Base-by-base conservation (phyloP, 2,113 vertebrate genomes). In the Eulemur macaco region DNA sequence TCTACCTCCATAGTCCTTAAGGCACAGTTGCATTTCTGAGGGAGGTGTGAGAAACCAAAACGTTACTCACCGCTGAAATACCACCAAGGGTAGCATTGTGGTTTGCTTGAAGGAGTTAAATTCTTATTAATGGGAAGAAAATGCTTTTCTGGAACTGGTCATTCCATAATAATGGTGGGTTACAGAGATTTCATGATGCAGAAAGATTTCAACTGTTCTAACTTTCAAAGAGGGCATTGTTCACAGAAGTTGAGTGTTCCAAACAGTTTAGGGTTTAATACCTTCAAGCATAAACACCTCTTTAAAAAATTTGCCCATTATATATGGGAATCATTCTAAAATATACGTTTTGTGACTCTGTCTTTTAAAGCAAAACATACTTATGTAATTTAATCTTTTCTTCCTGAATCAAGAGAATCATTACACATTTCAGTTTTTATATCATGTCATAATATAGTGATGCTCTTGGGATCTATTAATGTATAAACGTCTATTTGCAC, bases 371-470 rank as follows among this genome's bases (percentile, higher is more conserved):
- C n/a, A 93, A 96, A 96, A 81, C 68, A 89, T 82, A 74, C 80
- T 95, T 87, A 81, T 58, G 56, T 91, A 95, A 93, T 93, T 95
- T 83, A 94, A 93, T 95, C 76, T 92, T 92, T 96, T 94, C 58
- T 91, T 90, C 68, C 73, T 64, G 82, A 93, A 83, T 64, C 89
- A 96, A 93, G 93, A 95, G 77, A 80, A 85, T 91, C 81, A 83
- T 90, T 96, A 91, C 58, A 34, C 18, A 93, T 96, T 95, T 98
- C 89, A 68, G 71, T 68, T 96, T 97, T 97, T 97, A 89, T 91
- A 86, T 94, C 34, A 74, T 89, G 82, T 66, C 83, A 94, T 95
- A 86, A 96, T 66, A 50, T 12, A 76, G 39, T 47, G 45, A 89
- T 86, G 74, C 91, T 95, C 89, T 91, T 29, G 91, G 93, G 68